phyloP scores from a whole-genome alignment of 1,140 invertebrate genomes.

The Phymorhynchus buccinoides region DNA sequence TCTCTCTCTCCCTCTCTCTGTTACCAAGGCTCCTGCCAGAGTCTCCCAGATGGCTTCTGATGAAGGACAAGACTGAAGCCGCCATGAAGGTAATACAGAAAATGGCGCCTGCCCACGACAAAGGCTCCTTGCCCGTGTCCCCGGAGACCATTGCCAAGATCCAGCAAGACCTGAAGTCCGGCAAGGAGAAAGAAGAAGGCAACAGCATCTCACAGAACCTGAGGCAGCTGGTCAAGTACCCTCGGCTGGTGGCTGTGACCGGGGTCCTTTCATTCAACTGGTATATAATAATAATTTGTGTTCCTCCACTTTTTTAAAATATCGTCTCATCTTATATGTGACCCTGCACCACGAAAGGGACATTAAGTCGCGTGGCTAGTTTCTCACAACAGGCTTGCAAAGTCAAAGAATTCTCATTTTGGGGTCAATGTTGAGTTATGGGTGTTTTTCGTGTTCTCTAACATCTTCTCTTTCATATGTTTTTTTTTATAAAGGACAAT shows the following conservation, averaged over 20 bases:
- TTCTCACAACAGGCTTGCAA: too few species aligned
- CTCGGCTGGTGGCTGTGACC: neutral
- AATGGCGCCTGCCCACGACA: neutral
- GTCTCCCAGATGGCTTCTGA: constrained; percentile 3
- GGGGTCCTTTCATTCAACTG: neutral
- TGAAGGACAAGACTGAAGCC: neutral
- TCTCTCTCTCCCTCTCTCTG: too few species aligned
- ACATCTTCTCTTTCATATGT: too few species aligned
- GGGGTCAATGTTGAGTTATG: too few species aligned
- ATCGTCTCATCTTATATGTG: too few species aligned
- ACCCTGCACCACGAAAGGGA: too few species aligned
- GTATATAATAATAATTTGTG: too few species aligned
- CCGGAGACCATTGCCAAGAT: neutral
- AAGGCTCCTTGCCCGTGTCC: neutral
- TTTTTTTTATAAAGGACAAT: too few species aligned
- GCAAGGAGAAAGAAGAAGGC: neutral
- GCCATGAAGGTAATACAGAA: neutral
- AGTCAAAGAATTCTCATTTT: too few species aligned
- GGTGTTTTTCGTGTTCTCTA: too few species aligned
- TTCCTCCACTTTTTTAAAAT: neutral
- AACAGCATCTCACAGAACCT: neutral
- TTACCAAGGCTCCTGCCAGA: constrained; percentile 25
- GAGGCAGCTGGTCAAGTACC: neutral
- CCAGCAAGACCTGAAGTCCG: neutral
- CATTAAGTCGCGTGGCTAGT: too few species aligned